Conservation (phyloP, 2,888 invertebrate species). For the Lasioglossum oenotherae region DNA sequence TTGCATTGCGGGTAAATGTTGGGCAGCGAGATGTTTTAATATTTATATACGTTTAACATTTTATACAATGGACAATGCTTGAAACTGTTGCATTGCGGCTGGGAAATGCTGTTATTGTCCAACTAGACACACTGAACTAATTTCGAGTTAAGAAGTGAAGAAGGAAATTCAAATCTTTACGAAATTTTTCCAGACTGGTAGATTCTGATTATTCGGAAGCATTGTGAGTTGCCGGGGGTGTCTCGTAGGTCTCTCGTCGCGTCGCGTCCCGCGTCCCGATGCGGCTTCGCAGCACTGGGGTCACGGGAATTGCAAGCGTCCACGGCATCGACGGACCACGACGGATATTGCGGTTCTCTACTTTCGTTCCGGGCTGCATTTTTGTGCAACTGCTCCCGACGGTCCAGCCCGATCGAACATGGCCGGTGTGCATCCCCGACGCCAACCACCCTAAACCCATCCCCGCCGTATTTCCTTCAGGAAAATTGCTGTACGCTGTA, state of each 20-base stretch:
- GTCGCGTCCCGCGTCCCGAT: conserved; percentile 16
- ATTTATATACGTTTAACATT: too few relatives aligned
- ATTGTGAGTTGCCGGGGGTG: not conserved
- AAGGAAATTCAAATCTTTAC: not conserved
- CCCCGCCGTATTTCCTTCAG: not conserved
- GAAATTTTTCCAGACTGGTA: not conserved
- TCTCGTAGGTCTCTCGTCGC: conserved; percentile 10
- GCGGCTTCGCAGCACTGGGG: conserved; percentile 52
- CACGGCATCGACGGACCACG: conserved; percentile 66
- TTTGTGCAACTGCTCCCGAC: conserved; percentile 47
- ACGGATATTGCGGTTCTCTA: conserved; percentile 59
- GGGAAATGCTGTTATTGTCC: not conserved
- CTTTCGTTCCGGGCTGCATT: conserved; percentile 51
- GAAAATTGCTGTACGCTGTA: conserved; percentile 7
- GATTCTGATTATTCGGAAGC: not conserved
- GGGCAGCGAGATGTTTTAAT: not conserved
- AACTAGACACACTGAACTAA: not conserved
- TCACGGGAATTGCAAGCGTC: conserved; percentile 69
- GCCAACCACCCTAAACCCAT: not conserved
- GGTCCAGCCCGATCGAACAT: conserved; percentile 1
- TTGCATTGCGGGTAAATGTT: not conserved
- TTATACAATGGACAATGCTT: not conserved
- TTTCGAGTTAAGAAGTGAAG: too few relatives aligned
- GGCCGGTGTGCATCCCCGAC: not conserved
- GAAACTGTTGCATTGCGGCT: not conserved